Evolutionary conservation across 2,797 vertebrate species (phyloP).

Genomic region (Tolypeutes matacus): DNA sequence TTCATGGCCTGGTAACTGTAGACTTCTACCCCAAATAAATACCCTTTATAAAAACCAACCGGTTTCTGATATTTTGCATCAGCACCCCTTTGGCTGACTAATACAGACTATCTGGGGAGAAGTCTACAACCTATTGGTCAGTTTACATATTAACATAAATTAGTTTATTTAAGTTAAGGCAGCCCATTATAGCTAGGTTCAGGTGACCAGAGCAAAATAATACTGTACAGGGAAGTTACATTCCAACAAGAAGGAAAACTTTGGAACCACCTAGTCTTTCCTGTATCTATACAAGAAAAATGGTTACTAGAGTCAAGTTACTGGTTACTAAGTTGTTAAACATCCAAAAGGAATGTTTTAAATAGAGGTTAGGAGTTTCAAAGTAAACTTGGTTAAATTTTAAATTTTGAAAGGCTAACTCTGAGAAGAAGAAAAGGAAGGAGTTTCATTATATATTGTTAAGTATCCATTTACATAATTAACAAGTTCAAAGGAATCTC

Average conservation of each 20-base stretch:
- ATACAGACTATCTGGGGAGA: neutral
- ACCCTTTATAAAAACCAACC: too few relatives aligned
- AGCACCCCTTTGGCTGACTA: too few relatives aligned
- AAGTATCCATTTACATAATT: constrained; percentile 27
- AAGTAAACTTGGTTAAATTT: neutral
- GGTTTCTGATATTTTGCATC: too few relatives aligned
- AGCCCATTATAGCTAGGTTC: neutral
- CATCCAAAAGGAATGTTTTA: neutral
- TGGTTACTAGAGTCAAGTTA: neutral
- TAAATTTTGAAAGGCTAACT: constrained; percentile 6
- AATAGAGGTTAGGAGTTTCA: neutral
- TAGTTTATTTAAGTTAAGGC: neutral
- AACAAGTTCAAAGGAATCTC: constrained; percentile 52
- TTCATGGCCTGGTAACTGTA: too few relatives aligned
- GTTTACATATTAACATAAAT: neutral
- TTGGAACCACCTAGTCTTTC: neutral
- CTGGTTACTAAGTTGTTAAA: constrained; percentile 15
- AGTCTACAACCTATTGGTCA: neutral
- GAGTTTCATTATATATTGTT: neutral
- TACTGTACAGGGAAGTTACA: neutral
- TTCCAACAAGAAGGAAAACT: neutral
- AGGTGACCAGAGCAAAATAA: neutral
- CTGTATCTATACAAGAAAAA: neutral
- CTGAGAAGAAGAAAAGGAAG: neutral
- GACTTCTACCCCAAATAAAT: too few relatives aligned